These are phyloP conservation scores for Zaprionus capensis DNA, from an alignment of 1,140 invertebrate species.

Conservation along the genomic window DNA sequence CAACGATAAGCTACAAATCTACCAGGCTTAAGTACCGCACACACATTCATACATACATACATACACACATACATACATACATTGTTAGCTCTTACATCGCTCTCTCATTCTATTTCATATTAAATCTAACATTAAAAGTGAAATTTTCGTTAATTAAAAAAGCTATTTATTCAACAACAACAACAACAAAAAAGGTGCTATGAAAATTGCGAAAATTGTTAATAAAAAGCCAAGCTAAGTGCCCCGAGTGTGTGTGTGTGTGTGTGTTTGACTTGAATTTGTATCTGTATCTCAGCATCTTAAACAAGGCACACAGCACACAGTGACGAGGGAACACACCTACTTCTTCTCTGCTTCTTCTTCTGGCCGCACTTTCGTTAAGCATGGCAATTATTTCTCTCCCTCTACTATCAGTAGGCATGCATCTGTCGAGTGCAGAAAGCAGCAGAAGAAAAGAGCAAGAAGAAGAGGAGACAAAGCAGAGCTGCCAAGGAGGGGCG, in stretches of 20 bases:
- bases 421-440: conserved; percentile 41
- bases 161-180: conserved; percentile 52
- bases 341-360: conserved; percentile 43
- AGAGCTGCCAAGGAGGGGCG: not conserved
- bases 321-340: conserved; percentile 40
- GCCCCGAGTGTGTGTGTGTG: conserved; percentile 26
- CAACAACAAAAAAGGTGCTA: conserved; percentile 38
- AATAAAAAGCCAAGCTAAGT: conserved; percentile 57
- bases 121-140: conserved; percentile 63
- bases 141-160: conserved; percentile 77
- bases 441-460: not conserved
- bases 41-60: not conserved
- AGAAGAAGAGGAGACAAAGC: not conserved
- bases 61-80: not conserved
- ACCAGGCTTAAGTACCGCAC: conserved; percentile 11
- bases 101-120: conserved; percentile 47
- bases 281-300: conserved; percentile 49
- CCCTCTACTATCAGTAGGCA: conserved; percentile 39
- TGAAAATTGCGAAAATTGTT: conserved; percentile 75
- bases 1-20: conserved; percentile 44
- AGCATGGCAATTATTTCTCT: conserved; percentile 66
- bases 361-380: conserved; percentile 59
- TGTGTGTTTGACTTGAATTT: conserved; percentile 51
- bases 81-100: conserved; percentile 19
- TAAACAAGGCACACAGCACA: conserved; percentile 36